phyloP scores from a whole-genome alignment of 2,113 vertebrate genomes.

The Clarias batrachus region DNA sequence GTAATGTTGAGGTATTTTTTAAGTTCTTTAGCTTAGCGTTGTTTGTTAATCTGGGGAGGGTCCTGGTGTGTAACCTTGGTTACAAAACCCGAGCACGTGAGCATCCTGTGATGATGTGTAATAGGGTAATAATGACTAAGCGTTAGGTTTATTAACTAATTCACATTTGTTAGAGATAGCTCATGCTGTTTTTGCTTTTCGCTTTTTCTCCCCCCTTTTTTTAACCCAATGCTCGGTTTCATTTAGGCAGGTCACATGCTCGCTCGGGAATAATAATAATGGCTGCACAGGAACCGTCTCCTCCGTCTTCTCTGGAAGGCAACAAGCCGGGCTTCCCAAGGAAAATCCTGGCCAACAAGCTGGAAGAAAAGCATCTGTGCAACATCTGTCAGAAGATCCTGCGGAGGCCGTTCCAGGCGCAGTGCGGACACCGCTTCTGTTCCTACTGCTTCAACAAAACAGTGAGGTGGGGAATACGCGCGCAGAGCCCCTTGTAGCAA shows the following conservation, averaged over 20 bases:
- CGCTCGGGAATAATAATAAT: slow-evolving; percentile 68
- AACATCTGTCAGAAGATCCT: slow-evolving; percentile 87
- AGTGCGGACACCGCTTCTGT: slow-evolving; percentile 96
- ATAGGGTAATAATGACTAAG: not conserved
- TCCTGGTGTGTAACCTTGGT: not conserved
- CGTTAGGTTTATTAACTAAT: not conserved
- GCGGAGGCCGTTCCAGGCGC: slow-evolving; percentile 87
- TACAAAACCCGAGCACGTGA: not conserved
- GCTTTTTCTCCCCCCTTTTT: not conserved
- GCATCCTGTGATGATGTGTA: not conserved
- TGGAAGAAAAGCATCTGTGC: slow-evolving; percentile 93
- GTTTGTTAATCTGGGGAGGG: not conserved
- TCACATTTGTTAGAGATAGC: not conserved
- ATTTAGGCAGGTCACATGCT: slow-evolving; percentile 52
- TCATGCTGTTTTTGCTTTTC: not conserved
- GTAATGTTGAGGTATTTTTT: not conserved
- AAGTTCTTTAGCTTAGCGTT: not conserved
- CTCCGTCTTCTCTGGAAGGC: slow-evolving; percentile 85
- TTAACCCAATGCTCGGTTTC: slow-evolving; percentile 13
- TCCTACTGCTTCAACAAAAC: slow-evolving; percentile 85
- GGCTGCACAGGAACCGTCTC: slow-evolving; percentile 82
- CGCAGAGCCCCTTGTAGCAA: not conserved
- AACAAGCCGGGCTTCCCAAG: slow-evolving; percentile 90
- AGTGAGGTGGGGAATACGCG: slow-evolving; percentile 79
- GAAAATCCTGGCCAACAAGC: slow-evolving; percentile 84